Evolutionary conservation across 1,140 invertebrate species (phyloP), one percentile per base, ranked within the genome.

Genomic region (Antheraea mylitta): DNA sequence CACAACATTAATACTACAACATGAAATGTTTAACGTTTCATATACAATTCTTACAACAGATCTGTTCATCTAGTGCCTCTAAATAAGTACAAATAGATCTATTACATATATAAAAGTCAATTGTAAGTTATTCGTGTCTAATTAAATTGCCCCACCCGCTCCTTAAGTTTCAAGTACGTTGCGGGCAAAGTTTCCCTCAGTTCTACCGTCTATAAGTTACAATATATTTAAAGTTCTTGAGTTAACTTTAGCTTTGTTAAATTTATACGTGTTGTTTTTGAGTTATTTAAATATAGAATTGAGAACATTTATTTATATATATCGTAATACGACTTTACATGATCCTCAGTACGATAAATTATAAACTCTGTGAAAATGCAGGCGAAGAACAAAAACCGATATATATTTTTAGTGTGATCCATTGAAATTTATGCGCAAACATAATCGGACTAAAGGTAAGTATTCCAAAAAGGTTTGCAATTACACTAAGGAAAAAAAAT

Each of bases 181-280:
- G 45, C 45, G 45, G 45, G 11, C 13, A 53, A 53, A 53, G 45
- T 53, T 53, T 53, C 45, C 45, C 16, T 53, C 45, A 53, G 45
- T 53, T 53, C 45, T 53, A 53, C 45, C 45, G 16, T 53, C 45
- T 53, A 1, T 53, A 53, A 53, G 45, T 53, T 53, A 53, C 45
- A n/a, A 53, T 53, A 53, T 53, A 53, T 53, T 53, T 53, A 53
- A 53, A 53, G 9, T 53, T 53, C 16, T 5, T n/a, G 13, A 53
- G 59, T 22, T 11, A 61, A n/a, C 59, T 61, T 19, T 9, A 61
- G 19, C 59, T 61, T 61, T 61, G 59, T 61, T 22, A 16, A 53
- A 53, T 53, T 61, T 61, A 61, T 61, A 61, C 18, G 18, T 61
- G 16, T 19, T 36, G 59, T 10, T 61, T 36, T 61, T 61, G 3